Percentiles rank a stretch among this genome's conserved stretches.
phyloP scores from a whole-genome alignment of 2,113 vertebrate species.

The Gila orcuttii region DNA sequence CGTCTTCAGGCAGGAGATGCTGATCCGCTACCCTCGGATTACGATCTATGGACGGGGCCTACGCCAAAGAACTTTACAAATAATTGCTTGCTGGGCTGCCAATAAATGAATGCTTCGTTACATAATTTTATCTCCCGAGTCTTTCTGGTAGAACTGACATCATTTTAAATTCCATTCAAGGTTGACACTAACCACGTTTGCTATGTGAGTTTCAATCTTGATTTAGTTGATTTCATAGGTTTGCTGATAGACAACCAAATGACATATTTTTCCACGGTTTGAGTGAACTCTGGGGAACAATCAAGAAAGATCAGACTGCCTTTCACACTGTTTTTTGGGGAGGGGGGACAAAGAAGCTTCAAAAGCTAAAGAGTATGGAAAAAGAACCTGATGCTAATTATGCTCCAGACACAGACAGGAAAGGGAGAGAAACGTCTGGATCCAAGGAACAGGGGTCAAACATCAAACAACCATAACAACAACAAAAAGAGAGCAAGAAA shows the following conservation, averaged over 20 bases:
- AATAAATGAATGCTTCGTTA: too few species aligned
- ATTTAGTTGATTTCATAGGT: slow-evolving; percentile 42
- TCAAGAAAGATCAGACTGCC: slow-evolving; percentile 50
- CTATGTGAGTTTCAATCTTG: slow-evolving; percentile 8
- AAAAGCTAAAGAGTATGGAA: slow-evolving; percentile 54
- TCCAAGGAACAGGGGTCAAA: slow-evolving; percentile 49
- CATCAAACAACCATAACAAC: slow-evolving; percentile 53
- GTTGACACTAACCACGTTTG: neutral
- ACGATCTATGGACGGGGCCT: too few species aligned
- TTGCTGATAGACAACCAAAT: slow-evolving; percentile 50
- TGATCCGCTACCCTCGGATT: too few species aligned
- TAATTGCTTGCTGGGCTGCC: too few species aligned
- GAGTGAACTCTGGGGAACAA: slow-evolving; percentile 51
- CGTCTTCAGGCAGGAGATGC: too few species aligned
- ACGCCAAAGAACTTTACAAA: too few species aligned
- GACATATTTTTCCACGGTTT: slow-evolving; percentile 38
- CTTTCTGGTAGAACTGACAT: too few species aligned
- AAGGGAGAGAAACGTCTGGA: slow-evolving; percentile 54
- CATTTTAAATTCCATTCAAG: slow-evolving; percentile 42
- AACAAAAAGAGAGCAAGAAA: slow-evolving; percentile 15
- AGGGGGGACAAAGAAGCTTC: slow-evolving; percentile 25
- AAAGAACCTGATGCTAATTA: slow-evolving; percentile 62
- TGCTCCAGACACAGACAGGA: slow-evolving; percentile 54
- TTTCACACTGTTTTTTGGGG: slow-evolving; percentile 33
- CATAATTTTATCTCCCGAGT: too few species aligned